Evolutionary conservation across 2,888 invertebrate genomes (phyloP).

Genomic region (Thelaira solivaga): DNA sequence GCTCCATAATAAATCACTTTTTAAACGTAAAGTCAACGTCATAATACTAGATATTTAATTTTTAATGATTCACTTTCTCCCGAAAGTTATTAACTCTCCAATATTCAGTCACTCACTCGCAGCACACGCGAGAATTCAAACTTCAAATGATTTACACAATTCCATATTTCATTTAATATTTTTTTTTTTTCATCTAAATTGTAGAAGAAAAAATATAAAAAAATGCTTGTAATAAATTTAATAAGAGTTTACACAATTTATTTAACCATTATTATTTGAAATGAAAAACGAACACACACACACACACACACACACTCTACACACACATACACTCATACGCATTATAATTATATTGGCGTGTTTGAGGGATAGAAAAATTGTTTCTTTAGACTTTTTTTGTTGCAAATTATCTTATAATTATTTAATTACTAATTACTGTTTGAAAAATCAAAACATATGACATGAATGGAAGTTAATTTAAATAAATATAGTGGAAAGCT

Average conservation of each 20-base stretch:
- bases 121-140: not conserved
- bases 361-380: not conserved
- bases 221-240: not conserved
- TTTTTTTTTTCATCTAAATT: slow-evolving; percentile 1
- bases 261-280: not conserved
- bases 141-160: not conserved
- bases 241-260: not conserved
- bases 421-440: slow-evolving; percentile 7
- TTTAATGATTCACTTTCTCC: slow-evolving; percentile 44
- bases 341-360: not conserved
- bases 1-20: slow-evolving; percentile 32
- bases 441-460: slow-evolving; percentile 1
- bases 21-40: not conserved
- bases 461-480: not conserved
- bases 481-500: not conserved
- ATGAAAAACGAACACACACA: not conserved
- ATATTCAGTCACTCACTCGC: not conserved
- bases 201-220: not conserved
- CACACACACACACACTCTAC: too few species aligned
- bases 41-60: not conserved
- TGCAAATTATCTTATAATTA: not conserved
- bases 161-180: not conserved
- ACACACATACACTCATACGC: too few species aligned
- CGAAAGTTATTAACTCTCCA: slow-evolving; percentile 17
- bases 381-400: not conserved